Percentiles rank a stretch among this genome's conserved stretches.
These are phyloP conservation scores for Cydia fagiglandana DNA, from an alignment of 1,140 invertebrate species.

Conservation along the genomic window DNA sequence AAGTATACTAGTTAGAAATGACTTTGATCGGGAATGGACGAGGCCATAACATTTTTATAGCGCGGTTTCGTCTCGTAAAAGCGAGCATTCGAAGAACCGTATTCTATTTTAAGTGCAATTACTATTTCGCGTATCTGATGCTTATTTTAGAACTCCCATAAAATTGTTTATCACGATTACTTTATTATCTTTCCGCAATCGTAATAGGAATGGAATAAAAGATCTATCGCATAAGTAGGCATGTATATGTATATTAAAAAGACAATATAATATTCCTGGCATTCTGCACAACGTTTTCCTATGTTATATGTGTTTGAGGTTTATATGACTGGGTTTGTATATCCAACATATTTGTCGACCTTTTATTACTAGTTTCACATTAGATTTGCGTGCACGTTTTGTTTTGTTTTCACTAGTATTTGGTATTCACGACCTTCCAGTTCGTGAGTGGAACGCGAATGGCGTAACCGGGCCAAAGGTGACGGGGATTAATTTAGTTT, in stretches of 20 bases:
- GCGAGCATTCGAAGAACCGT: not conserved
- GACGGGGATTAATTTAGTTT: not conserved
- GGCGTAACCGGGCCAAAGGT: not conserved
- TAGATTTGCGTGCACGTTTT: not conserved
- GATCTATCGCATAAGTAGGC: no score
- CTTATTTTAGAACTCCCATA: conserved; percentile 7
- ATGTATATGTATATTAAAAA: no score
- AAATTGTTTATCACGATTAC: conserved; percentile 7
- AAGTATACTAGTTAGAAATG: not conserved
- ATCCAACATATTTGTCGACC: not conserved
- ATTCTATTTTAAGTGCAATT: conserved; percentile 19
- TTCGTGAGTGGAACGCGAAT: not conserved
- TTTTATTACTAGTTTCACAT: not conserved
- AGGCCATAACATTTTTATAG: conserved; percentile 13
- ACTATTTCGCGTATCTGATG: conserved; percentile 18
- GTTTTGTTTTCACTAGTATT: not conserved
- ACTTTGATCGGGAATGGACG: not conserved
- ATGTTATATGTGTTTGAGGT: no score
- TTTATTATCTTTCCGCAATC: conserved; percentile 5
- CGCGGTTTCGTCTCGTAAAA: conserved; percentile 3
- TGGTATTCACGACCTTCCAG: not conserved
- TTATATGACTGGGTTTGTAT: not conserved
- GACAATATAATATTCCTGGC: no score
- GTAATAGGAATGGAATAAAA: conserved; percentile 4
- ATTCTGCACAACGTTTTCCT: no score